Percentiles rank a stretch among this genome's conserved stretches.
Conservation (phyloP, 92 coral and sea anemone genomes). For the Epizoanthus illoricatus region DNA sequence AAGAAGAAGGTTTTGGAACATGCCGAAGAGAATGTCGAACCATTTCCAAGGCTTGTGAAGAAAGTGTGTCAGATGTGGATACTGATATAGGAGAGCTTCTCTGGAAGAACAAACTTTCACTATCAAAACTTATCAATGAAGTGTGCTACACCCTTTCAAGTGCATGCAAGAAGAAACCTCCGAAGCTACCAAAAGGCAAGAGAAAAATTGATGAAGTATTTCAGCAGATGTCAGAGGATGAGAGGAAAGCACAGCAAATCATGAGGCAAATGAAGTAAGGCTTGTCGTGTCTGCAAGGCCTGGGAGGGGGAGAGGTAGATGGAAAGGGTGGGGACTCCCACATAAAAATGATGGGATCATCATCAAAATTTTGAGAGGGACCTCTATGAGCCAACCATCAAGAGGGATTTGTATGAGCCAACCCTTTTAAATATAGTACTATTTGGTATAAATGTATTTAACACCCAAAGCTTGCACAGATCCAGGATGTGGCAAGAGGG, state of each 20-base stretch:
- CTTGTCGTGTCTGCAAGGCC: too few relatives aligned
- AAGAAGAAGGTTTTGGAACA: slow-evolving; percentile 71
- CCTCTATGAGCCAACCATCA: too few relatives aligned
- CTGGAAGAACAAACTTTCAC: slow-evolving; percentile 88
- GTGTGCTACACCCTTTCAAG: slow-evolving; percentile 88
- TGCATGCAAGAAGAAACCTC: slow-evolving; percentile 65
- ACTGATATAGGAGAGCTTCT: slow-evolving; percentile 93
- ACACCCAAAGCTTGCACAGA: too few relatives aligned
- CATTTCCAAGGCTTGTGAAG: slow-evolving; percentile 96
- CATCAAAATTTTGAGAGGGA: too few relatives aligned
- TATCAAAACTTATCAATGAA: slow-evolving; percentile 87
- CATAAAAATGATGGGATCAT: too few relatives aligned
- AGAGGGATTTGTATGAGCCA: too few relatives aligned
- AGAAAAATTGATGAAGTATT: slow-evolving; percentile 78
- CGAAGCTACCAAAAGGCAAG: slow-evolving; percentile 58
- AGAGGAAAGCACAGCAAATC: slow-evolving; percentile 87
- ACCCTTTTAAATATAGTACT: too few relatives aligned
- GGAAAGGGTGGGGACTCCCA: too few relatives aligned
- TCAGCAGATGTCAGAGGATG: slow-evolving; percentile 84
- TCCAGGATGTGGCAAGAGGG: too few relatives aligned
- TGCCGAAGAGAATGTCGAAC: slow-evolving; percentile 91
- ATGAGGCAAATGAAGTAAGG: slow-evolving; percentile 87
- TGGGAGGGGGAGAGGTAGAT: too few relatives aligned
- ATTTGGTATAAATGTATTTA: too few relatives aligned
- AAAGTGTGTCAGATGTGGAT: slow-evolving; percentile 87